Evolutionary conservation across 2,888 invertebrate species (phyloP).

Genomic region (Hypercompe scribonia): DNA sequence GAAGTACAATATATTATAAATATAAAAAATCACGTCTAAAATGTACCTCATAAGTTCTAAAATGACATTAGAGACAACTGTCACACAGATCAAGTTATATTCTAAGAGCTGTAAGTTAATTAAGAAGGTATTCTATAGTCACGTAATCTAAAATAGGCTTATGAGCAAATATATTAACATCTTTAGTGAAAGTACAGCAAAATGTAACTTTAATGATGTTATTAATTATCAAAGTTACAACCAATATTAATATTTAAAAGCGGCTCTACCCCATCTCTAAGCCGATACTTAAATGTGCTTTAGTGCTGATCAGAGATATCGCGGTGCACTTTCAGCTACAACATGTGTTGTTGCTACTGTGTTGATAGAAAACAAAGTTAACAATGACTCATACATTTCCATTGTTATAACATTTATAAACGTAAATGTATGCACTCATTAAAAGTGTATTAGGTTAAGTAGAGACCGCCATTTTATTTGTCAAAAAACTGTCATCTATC

Average conservation of each 20-base stretch:
- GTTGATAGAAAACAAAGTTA: constrained; percentile 61
- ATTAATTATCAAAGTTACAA: not conserved
- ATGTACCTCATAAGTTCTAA: too few species aligned
- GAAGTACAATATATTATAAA: too few species aligned
- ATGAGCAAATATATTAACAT: not conserved
- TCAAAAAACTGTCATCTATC: not conserved
- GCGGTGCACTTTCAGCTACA: constrained; percentile 72
- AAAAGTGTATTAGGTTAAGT: not conserved
- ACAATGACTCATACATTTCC: constrained; percentile 1
- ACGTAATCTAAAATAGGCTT: not conserved
- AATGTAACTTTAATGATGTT: not conserved
- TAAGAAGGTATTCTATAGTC: not conserved
- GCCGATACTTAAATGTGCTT: constrained; percentile 64
- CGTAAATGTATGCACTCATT: not conserved
- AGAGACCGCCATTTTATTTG: not conserved
- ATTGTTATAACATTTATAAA: not conserved
- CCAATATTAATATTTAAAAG: not conserved
- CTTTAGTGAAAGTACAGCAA: not conserved
- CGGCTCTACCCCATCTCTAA: constrained; percentile 47
- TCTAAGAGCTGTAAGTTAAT: too few species aligned
- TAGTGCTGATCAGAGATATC: constrained; percentile 55
- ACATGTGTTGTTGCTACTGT: constrained; percentile 71
- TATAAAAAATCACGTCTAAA: too few species aligned
- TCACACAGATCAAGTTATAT: too few species aligned
- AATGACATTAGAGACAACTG: too few species aligned